Base-by-base conservation (phyloP, 2,888 invertebrate genomes). In the Choristoneura rosaceana region DNA sequence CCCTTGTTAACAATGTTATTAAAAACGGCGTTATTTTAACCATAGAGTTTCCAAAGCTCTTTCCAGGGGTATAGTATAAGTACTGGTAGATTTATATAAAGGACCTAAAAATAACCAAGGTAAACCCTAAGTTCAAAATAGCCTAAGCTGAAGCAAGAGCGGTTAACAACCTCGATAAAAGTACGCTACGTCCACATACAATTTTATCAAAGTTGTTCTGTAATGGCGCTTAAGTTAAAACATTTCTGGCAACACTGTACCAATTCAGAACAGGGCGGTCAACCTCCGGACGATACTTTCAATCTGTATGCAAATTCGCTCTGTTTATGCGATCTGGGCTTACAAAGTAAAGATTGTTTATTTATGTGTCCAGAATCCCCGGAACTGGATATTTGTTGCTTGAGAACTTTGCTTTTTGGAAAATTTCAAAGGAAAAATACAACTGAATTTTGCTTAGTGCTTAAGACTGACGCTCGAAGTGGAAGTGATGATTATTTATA, bases 301-400 rank as follows among this genome's bases (percentile, higher is more conserved):
- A 64, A 64, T 64, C 47, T 64, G 64, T 50, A 64, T 64, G 50
- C 64, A 64, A 64, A 64, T 64, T 50, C 41, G 9, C 15, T 15
- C 64, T 33, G 50, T 50, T 64, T 47, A 64, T 62, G 45, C 62
- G 64, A 64, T 64, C 64, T 64, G 33, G 47, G 47, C 45, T 47
- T 64, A 25, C 62, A 62, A 59, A 34, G 59, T 59, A 59, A 62
- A 62, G 62, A 45, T 62, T 62, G 62, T 62, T 62, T 62, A 62
- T 62, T 62, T 62, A 45, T 45, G 62, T 62, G 62, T 43, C 62
- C 62, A 45, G 45, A 43, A 62, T 25, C 7, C 14, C 10, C 38
- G 43, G 33, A 25, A 45, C 62, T 33, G 61, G 61, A 17, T 58
- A 34, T 14, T 45, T 62, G 62, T 33, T 45, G 14, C 62, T 45